Evolutionary conservation across 2,888 invertebrate species (phyloP).

Genomic region (Lasioglossum calceatum): DNA sequence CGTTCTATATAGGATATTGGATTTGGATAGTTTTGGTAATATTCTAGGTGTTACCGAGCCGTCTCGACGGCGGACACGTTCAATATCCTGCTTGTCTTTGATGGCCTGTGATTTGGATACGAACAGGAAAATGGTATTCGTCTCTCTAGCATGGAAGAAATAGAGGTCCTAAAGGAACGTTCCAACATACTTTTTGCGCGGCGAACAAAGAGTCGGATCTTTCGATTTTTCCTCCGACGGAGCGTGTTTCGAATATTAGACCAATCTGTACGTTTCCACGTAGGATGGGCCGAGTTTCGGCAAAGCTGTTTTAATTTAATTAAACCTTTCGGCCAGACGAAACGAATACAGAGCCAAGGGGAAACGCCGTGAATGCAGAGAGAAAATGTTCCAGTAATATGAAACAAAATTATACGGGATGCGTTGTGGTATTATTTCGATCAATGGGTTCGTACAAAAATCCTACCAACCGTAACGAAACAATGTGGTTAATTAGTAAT

Average conservation of each 20-base stretch:
- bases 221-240: neutral
- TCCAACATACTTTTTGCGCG: neutral
- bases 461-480: neutral
- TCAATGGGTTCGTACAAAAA: neutral
- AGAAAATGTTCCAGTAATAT: neutral
- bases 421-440: neutral
- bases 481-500: neutral
- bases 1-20: constrained; percentile 44
- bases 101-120: constrained; percentile 37
- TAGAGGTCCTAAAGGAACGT: neutral
- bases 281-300: constrained; percentile 12
- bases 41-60: constrained; percentile 27
- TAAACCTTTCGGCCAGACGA: constrained; percentile 23
- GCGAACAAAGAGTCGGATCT: neutral
- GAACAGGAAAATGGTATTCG: constrained; percentile 43
- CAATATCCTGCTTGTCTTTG: constrained; percentile 67
- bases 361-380: neutral
- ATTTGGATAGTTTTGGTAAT: constrained; percentile 53
- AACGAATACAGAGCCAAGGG: neutral
- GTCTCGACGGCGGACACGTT: constrained; percentile 48
- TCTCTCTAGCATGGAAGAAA: constrained; percentile 14
- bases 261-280: neutral
- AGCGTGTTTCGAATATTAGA: constrained; percentile 1
- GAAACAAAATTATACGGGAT: neutral
- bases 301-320: constrained; percentile 34